A percentile compares a stretch with the other conserved stretches of the same genome.
Conservation (phyloP, 2,797 vertebrate genomes). For the Cottoperca gobio region DNA sequence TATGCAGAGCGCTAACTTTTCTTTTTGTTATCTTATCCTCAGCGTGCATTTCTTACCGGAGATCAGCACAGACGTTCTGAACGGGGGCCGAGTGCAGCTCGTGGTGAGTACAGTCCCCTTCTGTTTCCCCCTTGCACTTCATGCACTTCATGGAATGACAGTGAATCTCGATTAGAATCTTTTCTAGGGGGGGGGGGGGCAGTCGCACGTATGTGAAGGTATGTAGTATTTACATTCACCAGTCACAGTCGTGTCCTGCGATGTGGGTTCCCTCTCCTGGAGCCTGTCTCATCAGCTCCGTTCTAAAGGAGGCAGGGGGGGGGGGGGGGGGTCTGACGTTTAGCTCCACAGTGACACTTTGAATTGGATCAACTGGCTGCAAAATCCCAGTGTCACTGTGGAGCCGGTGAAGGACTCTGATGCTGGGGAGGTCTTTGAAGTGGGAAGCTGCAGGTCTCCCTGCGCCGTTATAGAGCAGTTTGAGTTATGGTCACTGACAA, state of each 20-base stretch:
- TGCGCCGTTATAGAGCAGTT: constrained; percentile 71
- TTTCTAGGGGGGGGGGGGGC: constrained; percentile 13
- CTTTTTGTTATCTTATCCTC: constrained; percentile 23
- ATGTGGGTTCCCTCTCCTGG: constrained; percentile 46
- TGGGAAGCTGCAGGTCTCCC: constrained; percentile 43
- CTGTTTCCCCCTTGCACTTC: not conserved
- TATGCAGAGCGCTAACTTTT: not conserved
- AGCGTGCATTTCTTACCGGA: constrained; percentile 89
- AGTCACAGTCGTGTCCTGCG: constrained; percentile 35
- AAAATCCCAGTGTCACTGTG: constrained; percentile 61
- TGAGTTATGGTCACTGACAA: constrained; percentile 78
- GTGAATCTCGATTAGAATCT: constrained; percentile 29
- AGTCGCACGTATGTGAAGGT: constrained; percentile 36
- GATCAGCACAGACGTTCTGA: constrained; percentile 86
- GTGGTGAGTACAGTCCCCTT: constrained; percentile 85
- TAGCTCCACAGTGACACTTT: constrained; percentile 59
- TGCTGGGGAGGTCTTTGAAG: constrained; percentile 67
- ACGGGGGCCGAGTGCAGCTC: constrained; percentile 89
- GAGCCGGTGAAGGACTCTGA: constrained; percentile 49
- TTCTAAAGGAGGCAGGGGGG: constrained; percentile 31
- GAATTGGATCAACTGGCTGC: constrained; percentile 62
- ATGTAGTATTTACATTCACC: constrained; percentile 62
- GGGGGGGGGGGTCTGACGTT: constrained; percentile 7
- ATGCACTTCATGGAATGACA: constrained; percentile 24
- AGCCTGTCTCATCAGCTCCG: constrained; percentile 54